Evolutionary conservation across 1,140 invertebrate genomes (phyloP).

Genomic region (Sesamia nonagrioides): DNA sequence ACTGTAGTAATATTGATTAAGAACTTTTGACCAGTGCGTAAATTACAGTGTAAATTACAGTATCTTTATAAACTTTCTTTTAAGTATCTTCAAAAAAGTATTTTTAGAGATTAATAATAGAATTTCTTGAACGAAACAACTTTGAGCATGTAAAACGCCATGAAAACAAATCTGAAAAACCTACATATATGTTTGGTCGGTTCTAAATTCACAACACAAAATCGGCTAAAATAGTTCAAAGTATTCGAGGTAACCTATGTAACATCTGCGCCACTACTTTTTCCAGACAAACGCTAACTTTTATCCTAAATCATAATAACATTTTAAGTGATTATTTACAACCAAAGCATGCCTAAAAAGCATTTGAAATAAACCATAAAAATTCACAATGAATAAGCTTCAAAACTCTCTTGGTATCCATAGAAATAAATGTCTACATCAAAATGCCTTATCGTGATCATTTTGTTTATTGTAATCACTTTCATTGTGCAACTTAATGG

Average conservation of each 20-base stretch:
- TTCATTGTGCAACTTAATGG: neutral
- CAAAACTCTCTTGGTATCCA: constrained; percentile 45
- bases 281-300: constrained; percentile 13
- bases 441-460: constrained; percentile 55
- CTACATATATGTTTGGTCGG: neutral
- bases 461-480: constrained; percentile 51
- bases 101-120: neutral
- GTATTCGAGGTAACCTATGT: neutral
- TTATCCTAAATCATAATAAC: constrained; percentile 26
- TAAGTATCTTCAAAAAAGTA: constrained; percentile 6
- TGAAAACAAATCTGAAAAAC: neutral
- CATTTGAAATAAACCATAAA: constrained; percentile 44
- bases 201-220: neutral
- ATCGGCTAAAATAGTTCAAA: neutral
- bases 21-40: neutral
- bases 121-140: neutral
- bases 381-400: constrained; percentile 50
- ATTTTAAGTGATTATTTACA: constrained; percentile 34
- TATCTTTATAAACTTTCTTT: constrained; percentile 20
- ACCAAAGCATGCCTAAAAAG: constrained; percentile 12
- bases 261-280: constrained; percentile 16
- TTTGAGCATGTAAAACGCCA: neutral
- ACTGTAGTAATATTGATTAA: neutral
- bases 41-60: neutral
- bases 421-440: constrained; percentile 52